Evolutionary conservation across 1,140 invertebrate genomes (phyloP).

Genomic region (Mylabris phalerata): DNA sequence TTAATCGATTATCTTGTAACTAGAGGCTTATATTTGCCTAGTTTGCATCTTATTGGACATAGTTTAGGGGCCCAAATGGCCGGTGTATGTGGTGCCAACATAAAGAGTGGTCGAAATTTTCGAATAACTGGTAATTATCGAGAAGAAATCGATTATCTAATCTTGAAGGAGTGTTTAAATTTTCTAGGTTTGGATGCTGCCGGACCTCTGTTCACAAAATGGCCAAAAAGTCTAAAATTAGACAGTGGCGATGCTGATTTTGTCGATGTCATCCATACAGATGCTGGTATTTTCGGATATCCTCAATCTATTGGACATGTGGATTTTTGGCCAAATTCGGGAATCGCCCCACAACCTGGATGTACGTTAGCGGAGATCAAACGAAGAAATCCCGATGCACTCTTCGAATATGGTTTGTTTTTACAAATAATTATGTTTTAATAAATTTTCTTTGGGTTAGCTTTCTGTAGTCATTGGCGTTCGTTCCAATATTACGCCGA

Average conservation of each 20-base stretch:
- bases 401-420: constrained; percentile 33
- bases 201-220: constrained; percentile 46
- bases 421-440: neutral
- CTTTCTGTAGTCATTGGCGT: constrained; percentile 68
- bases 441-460: constrained; percentile 40
- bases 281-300: constrained; percentile 59
- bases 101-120: constrained; percentile 37
- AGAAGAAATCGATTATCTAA: neutral
- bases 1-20: constrained; percentile 51
- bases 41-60: constrained; percentile 55
- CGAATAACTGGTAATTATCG: constrained; percentile 38
- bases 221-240: constrained; percentile 41
- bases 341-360: constrained; percentile 57
- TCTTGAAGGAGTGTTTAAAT: neutral
- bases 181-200: constrained; percentile 51
- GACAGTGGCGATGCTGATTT: constrained; percentile 58
- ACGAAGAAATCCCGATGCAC: constrained; percentile 32
- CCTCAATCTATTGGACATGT: constrained; percentile 56
- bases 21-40: constrained; percentile 37
- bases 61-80: constrained; percentile 51
- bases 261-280: constrained; percentile 73
- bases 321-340: constrained; percentile 67
- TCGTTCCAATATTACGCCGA: constrained; percentile 62
- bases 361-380: constrained; percentile 48
- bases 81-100: constrained; percentile 46